Evolutionary conservation across 2,797 vertebrate genomes (phyloP).

Genomic region (Margarornis squamiger): DNA sequence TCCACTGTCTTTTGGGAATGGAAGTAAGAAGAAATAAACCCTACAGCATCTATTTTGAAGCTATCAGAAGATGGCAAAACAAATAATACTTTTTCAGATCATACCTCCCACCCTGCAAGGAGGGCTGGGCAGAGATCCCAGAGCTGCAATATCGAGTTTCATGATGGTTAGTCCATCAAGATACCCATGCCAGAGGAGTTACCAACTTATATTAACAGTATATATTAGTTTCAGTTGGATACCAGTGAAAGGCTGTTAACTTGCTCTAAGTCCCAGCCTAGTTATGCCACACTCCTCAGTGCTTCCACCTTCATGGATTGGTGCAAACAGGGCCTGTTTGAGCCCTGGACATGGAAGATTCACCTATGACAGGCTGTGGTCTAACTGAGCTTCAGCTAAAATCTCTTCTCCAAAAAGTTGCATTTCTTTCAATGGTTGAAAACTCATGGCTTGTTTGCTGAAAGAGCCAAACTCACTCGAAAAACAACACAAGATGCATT

Average conservation of each 20-base stretch:
- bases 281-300: not conserved
- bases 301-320: not conserved
- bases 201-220: not conserved
- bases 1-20: not conserved
- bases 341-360: not conserved
- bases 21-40: not conserved
- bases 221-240: not conserved
- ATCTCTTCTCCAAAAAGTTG: not conserved
- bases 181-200: not conserved
- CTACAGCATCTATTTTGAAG: not conserved
- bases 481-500: not conserved
- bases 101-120: not conserved
- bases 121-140: not conserved
- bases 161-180: not conserved
- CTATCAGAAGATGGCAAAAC: not conserved
- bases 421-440: not conserved
- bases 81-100: not conserved
- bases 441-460: not conserved
- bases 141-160: not conserved
- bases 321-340: fast-evolving
- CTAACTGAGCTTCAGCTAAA: not conserved
- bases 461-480: not conserved
- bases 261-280: not conserved
- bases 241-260: not conserved
- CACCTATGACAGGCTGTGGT: not conserved